phyloP scores from a whole-genome alignment of 2,888 invertebrate species.

The Acanthoscelides obtectus region DNA sequence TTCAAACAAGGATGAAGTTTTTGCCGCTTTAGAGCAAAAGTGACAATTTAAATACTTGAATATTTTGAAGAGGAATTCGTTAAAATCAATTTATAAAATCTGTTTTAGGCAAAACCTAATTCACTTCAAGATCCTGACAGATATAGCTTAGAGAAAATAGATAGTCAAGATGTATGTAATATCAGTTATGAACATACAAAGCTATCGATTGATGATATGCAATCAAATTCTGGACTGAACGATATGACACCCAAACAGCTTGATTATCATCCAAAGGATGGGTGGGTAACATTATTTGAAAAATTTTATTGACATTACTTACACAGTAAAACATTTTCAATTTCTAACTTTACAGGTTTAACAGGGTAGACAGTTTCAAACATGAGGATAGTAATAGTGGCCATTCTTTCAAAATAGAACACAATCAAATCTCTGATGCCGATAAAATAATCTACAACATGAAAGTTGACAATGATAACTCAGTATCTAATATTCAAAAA shows the following conservation, averaged over 20 bases:
- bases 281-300: background rate
- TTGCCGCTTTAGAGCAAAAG: no score
- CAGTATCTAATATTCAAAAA: background rate
- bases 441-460: constrained; percentile 10
- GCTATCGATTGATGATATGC: background rate
- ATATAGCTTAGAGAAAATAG: constrained; percentile 1
- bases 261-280: background rate
- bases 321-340: no score
- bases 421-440: constrained; percentile 1
- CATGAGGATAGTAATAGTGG: constrained; percentile 19
- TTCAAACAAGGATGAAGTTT: no score
- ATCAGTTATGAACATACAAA: background rate
- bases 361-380: constrained; percentile 1
- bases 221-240: background rate
- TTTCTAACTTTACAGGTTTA: no score
- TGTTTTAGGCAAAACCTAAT: background rate
- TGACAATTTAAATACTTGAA: no score
- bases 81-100: no score
- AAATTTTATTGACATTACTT: background rate
- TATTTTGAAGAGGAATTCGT: no score
- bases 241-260: background rate
- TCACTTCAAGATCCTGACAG: constrained; percentile 1
- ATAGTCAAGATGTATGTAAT: background rate
- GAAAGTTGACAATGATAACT: constrained; percentile 11
- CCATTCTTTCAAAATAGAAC: constrained; percentile 16